phyloP scores from a whole-genome alignment of 2,888 invertebrate species.

The Volucella inflata region DNA sequence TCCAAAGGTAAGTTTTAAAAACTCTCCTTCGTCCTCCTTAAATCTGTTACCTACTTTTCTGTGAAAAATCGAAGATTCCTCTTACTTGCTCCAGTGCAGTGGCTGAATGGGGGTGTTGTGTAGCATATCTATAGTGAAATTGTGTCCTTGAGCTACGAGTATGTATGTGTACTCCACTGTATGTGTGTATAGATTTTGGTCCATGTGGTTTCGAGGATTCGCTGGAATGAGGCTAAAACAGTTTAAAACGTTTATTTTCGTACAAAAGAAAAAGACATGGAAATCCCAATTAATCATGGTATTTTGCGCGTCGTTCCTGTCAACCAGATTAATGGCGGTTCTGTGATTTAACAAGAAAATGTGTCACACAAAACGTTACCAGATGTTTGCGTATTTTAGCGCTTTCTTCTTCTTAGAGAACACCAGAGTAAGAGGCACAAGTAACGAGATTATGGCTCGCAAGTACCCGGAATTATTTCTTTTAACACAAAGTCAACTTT shows the following conservation, averaged over 20 bases:
- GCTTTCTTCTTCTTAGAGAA: neutral
- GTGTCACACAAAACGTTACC: constrained; percentile 41
- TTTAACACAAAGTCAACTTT: neutral
- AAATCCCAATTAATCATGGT: constrained; percentile 40
- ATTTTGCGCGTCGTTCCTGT: constrained; percentile 10
- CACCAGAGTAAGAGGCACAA: neutral
- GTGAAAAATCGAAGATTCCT: constrained; percentile 71
- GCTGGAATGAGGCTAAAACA: constrained; percentile 1
- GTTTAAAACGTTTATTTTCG: constrained; percentile 19
- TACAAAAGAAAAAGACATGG: neutral
- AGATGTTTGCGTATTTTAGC: constrained; percentile 40
- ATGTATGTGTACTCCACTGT: constrained; percentile 1
- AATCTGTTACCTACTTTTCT: constrained; percentile 53
- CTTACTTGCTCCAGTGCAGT: neutral
- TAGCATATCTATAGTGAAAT: neutral
- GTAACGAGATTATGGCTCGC: constrained; percentile 28
- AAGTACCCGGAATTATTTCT: constrained; percentile 18
- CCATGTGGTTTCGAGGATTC: constrained; percentile 44
- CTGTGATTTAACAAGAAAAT: constrained; percentile 43
- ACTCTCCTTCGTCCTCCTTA: neutral
- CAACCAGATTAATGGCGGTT: constrained; percentile 46
- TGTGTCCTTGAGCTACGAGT: constrained; percentile 70
- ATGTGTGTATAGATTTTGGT: constrained; percentile 1
- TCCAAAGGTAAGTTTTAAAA: constrained; percentile 78
- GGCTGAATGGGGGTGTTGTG: neutral